These are phyloP conservation scores for Platycnemis pennipes DNA, from an alignment of 2,888 invertebrate species.

Conservation along the genomic window DNA sequence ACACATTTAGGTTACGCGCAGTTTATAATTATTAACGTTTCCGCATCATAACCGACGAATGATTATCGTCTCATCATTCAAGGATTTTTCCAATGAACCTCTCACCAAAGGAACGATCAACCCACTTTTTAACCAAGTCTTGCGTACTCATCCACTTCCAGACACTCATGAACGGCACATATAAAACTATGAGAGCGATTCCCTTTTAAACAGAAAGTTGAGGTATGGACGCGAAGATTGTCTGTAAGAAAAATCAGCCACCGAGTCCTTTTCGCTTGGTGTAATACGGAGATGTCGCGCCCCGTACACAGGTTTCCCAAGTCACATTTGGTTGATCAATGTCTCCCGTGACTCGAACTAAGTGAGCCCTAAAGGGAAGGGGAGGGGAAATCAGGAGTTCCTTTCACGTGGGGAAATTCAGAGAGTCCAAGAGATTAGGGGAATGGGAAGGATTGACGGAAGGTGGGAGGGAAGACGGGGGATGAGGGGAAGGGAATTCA, in stretches of 20 bases:
- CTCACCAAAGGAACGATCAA: background rate
- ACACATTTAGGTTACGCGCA: too few relatives aligned
- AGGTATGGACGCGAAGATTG: background rate
- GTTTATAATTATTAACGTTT: too few relatives aligned
- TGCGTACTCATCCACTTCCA: background rate
- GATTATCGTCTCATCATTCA: too few relatives aligned
- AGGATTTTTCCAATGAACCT: too few relatives aligned
- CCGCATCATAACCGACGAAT: too few relatives aligned
- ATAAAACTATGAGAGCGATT: background rate
- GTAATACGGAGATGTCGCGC: constrained; percentile 14
- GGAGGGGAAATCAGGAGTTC: background rate
- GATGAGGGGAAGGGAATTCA: too few relatives aligned
- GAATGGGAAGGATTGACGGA: background rate
- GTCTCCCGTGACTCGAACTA: background rate
- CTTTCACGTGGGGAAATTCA: background rate
- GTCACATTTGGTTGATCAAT: constrained; percentile 14
- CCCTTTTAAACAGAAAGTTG: background rate
- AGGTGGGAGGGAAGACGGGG: background rate
- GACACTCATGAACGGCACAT: background rate
- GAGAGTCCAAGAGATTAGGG: background rate
- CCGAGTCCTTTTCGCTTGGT: background rate
- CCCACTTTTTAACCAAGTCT: background rate
- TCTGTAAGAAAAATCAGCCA: background rate
- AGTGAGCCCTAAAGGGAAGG: background rate
- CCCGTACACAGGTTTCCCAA: background rate